These are phyloP conservation scores for Melitaea athalia DNA, from an alignment of 2,888 invertebrate species.

Conservation along the genomic window DNA sequence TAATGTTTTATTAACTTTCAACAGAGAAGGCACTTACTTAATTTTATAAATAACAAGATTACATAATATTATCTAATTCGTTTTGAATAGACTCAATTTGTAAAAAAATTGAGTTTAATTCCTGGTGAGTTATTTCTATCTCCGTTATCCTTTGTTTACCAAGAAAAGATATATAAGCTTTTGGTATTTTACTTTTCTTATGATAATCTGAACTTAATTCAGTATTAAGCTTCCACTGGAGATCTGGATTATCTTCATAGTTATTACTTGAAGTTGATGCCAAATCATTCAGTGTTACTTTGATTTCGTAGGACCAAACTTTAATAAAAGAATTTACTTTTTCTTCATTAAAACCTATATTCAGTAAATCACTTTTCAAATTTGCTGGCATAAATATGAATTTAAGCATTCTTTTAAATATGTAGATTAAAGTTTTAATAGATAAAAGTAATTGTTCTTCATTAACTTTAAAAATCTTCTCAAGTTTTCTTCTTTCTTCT, in stretches of 20 bases:
- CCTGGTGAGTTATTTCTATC: constrained; percentile 69
- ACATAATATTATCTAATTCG: constrained; percentile 68
- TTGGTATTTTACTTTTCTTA: constrained; percentile 70
- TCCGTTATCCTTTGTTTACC: constrained; percentile 52
- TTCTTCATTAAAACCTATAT: constrained; percentile 59
- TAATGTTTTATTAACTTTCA: constrained; percentile 24
- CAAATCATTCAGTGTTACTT: constrained; percentile 61
- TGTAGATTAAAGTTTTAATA: constrained; percentile 66
- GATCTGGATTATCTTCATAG: constrained; percentile 50
- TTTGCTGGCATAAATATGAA: constrained; percentile 72
- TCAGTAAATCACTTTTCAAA: constrained; percentile 62
- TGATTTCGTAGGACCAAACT: constrained; percentile 70
- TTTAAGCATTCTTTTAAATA: constrained; percentile 66
- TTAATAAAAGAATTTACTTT: constrained; percentile 68
- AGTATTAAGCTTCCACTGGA: constrained; percentile 71
- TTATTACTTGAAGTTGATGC: constrained; percentile 50
- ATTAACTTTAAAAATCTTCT: constrained; percentile 65
- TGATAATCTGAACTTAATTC: constrained; percentile 71
- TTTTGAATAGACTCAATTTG: constrained; percentile 74
- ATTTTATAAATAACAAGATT: constrained; percentile 32
- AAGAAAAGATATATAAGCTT: constrained; percentile 59
- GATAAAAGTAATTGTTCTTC: constrained; percentile 58
- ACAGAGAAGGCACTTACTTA: constrained; percentile 36
- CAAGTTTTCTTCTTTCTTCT: constrained; percentile 65
- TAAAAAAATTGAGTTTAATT: constrained; percentile 67